phyloP scores from a whole-genome alignment of 1,140 invertebrate genomes.

The Euglossa dilemma region DNA sequence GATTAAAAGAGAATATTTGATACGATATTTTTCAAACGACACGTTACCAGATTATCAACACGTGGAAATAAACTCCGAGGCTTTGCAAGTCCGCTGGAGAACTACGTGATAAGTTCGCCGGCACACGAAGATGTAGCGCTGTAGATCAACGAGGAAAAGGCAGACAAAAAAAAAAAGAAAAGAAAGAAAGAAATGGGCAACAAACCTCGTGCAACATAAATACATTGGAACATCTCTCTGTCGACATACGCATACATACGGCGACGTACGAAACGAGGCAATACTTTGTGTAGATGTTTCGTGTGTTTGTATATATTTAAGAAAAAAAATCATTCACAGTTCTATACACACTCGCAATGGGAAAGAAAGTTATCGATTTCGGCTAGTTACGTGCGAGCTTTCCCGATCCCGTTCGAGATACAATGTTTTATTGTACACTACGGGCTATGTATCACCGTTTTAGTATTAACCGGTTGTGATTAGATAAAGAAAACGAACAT shows the following conservation, averaged over 20 bases:
- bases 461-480: slow-evolving; percentile 73
- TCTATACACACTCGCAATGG: not conserved
- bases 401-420: not conserved
- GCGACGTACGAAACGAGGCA: not conserved
- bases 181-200: no score
- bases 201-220: not conserved
- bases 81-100: not conserved
- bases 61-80: not conserved
- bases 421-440: not conserved
- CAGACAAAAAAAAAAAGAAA: no score
- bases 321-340: slow-evolving; percentile 2
- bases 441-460: slow-evolving; percentile 50
- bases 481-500: slow-evolving; percentile 34
- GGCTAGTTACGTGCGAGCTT: not conserved
- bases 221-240: not conserved
- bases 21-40: slow-evolving; percentile 43
- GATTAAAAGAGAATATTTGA: slow-evolving; percentile 23
- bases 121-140: not conserved
- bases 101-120: not conserved
- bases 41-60: slow-evolving; percentile 1
- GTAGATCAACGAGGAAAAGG: not conserved
- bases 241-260: not conserved
- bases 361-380: not conserved
- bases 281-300: slow-evolving; percentile 15
- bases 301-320: slow-evolving; percentile 33